Conservation (phyloP, 1,140 invertebrate species). For the Lepidurus couesii region DNA sequence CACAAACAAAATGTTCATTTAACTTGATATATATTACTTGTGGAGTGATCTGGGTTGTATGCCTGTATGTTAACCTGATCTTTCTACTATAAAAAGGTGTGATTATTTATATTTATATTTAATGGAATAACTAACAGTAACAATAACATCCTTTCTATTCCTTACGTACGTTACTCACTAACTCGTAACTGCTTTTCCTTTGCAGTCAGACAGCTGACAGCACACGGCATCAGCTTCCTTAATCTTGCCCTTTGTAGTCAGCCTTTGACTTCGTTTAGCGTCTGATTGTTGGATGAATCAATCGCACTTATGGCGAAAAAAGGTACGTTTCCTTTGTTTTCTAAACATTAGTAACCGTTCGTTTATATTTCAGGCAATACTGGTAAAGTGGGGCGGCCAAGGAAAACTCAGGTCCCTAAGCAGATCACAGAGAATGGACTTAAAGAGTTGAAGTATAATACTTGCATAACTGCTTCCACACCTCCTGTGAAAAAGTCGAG, state of each 20-base stretch:
- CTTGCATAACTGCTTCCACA: not conserved
- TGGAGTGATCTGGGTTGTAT: not conserved
- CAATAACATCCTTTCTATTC: too few relatives aligned
- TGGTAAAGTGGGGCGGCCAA: constrained; percentile 25
- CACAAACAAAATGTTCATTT: not conserved
- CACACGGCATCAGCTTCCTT: too few relatives aligned
- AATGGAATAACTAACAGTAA: not conserved
- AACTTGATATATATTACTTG: not conserved
- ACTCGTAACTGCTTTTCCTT: too few relatives aligned
- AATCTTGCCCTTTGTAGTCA: not conserved
- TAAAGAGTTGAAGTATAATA: not conserved
- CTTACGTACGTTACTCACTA: too few relatives aligned
- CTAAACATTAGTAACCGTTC: not conserved
- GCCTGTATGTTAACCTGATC: not conserved
- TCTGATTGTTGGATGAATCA: not conserved
- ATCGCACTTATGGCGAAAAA: not conserved
- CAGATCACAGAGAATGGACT: not conserved
- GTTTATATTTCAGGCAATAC: not conserved
- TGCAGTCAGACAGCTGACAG: too few relatives aligned
- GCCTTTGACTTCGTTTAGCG: not conserved
- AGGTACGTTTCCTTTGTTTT: not conserved
- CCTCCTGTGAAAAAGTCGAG: not conserved
- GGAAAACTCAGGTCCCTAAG: not conserved
- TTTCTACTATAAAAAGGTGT: not conserved
- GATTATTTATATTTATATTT: not conserved